phyloP scores from a whole-genome alignment of 2,113 vertebrate species.

The Hepsetus odoe region DNA sequence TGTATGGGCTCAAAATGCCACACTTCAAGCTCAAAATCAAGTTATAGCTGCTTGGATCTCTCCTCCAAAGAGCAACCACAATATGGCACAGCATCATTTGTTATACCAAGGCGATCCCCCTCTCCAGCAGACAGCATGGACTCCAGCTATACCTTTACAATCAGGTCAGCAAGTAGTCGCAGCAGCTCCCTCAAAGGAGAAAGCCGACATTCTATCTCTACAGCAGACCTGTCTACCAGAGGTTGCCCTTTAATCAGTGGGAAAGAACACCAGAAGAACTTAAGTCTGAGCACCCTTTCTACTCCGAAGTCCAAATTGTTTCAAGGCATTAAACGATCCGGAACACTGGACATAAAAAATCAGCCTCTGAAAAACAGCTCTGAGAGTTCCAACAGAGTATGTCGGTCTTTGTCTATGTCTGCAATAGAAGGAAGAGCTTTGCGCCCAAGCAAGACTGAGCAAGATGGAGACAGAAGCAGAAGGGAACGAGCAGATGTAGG shows the following conservation, averaged over 20 bases:
- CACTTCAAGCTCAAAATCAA: constrained; percentile 46
- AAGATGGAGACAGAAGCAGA: constrained; percentile 26
- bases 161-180: constrained; percentile 66
- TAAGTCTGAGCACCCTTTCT: constrained; percentile 46
- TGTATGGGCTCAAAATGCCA: neutral
- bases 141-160: constrained; percentile 77
- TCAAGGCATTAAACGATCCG: constrained; percentile 22
- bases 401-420: constrained; percentile 69
- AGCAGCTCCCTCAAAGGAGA: constrained; percentile 57
- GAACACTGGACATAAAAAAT: constrained; percentile 48
- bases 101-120: constrained; percentile 63
- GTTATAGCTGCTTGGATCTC: constrained; percentile 71
- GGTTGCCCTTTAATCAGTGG: constrained; percentile 59
- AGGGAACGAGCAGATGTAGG: constrained; percentile 49
- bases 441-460: constrained; percentile 17
- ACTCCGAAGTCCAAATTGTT: constrained; percentile 25
- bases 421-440: constrained; percentile 62
- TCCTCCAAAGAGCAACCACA: constrained; percentile 57
- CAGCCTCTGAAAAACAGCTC: constrained; percentile 32
- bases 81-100: constrained; percentile 63
- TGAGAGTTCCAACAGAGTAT: constrained; percentile 52
- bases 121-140: constrained; percentile 76
- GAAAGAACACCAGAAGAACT: constrained; percentile 43
- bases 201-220: constrained; percentile 67
- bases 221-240: constrained; percentile 66